Percentiles rank a stretch among this genome's conserved stretches.
phyloP scores from a whole-genome alignment of 2,113 vertebrate species.

The Shinisaurus crocodilurus region DNA sequence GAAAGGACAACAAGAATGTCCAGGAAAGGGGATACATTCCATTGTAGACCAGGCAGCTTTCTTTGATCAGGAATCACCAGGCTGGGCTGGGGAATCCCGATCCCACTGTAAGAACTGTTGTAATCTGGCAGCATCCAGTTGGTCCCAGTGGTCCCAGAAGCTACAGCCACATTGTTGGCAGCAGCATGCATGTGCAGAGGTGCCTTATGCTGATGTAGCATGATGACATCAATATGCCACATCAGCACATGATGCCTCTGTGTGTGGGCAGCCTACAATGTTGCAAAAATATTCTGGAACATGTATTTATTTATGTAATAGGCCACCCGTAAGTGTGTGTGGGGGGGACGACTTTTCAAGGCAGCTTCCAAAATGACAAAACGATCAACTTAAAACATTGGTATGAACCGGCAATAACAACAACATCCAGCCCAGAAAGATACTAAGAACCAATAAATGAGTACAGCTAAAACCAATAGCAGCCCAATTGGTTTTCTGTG shows the following conservation, averaged over 20 bases:
- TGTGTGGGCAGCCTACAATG: not conserved
- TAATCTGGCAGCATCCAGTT: not conserved
- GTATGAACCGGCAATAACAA: not conserved
- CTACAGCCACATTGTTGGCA: not conserved
- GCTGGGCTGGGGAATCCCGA: no score
- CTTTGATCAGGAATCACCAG: not conserved
- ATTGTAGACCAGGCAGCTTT: not conserved
- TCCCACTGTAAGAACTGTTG: no score
- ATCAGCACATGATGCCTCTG: not conserved
- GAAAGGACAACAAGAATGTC: not conserved
- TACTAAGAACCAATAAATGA: not conserved
- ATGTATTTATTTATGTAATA: not conserved
- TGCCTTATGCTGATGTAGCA: not conserved
- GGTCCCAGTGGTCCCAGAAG: not conserved
- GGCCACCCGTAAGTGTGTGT: no score
- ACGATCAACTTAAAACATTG: no score
- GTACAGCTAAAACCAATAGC: not conserved
- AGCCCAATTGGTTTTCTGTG: not conserved
- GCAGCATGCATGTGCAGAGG: not conserved
- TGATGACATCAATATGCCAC: not conserved
- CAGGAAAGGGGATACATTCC: not conserved
- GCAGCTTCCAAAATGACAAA: no score
- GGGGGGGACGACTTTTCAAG: no score
- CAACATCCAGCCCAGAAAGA: not conserved
- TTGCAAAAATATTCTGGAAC: no score